These are phyloP conservation scores for Puma concolor DNA, from an alignment of 2,113 vertebrate genomes.

Conservation along the genomic window DNA sequence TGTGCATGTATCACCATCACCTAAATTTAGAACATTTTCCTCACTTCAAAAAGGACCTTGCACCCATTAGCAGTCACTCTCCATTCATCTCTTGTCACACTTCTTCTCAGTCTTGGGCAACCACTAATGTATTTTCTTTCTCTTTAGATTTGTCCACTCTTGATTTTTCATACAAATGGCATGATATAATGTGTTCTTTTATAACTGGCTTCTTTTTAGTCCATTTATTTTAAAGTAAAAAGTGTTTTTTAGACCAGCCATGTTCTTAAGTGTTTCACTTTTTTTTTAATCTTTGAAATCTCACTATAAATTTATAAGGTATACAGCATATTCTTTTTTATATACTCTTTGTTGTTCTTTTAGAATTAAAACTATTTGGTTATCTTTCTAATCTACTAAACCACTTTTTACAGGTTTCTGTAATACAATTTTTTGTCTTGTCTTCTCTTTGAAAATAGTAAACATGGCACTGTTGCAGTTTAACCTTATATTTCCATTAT, in stretches of 20 bases:
- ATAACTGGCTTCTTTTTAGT: background rate
- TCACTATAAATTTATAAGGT: background rate
- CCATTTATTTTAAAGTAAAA: background rate
- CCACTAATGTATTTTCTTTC: too few species aligned
- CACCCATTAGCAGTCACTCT: too few species aligned
- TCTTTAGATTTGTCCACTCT: too few species aligned
- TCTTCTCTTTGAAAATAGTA: background rate
- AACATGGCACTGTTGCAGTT: background rate
- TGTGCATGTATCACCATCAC: too few species aligned
- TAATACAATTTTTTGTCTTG: background rate
- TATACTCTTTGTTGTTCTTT: background rate
- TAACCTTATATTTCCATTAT: background rate
- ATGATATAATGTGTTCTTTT: background rate
- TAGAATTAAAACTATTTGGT: background rate
- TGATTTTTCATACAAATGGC: too few species aligned
- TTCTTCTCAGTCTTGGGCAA: too few species aligned
- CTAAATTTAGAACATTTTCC: too few species aligned
- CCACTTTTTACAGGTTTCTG: background rate
- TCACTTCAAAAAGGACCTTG: too few species aligned
- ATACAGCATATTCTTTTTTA: background rate
- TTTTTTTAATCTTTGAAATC: background rate
- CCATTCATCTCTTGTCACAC: too few species aligned
- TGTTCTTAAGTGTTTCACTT: background rate
- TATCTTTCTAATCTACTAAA: background rate
- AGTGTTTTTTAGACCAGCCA: background rate